Conservation (phyloP, 2,113 vertebrate species). For the Ceratotherium simum region DNA sequence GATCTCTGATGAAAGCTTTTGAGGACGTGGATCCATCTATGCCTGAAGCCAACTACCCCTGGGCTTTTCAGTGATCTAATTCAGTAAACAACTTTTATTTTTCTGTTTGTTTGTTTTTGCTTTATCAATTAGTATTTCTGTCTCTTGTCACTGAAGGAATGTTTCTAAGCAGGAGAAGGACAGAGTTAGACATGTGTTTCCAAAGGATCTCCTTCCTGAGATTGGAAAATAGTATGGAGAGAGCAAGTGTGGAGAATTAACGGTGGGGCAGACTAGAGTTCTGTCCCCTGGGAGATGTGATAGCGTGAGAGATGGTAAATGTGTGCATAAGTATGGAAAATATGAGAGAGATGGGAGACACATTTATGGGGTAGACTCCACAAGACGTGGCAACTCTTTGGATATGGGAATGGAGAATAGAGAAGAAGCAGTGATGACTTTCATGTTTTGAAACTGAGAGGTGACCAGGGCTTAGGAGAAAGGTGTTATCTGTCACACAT, state of each 20-base stretch:
- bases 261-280: accelerated
- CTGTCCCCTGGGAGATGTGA: accelerated
- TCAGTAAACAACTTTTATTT: neutral
- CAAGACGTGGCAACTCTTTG: neutral
- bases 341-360: neutral
- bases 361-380: neutral
- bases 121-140: neutral
- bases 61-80: neutral
- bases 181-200: neutral
- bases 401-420: neutral
- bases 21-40: neutral
- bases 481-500: neutral
- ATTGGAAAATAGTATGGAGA: neutral
- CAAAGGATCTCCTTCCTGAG: neutral
- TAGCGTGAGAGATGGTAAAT: neutral
- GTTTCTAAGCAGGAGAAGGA: neutral
- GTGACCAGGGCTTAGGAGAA: neutral
- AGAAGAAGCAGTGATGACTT: no score
- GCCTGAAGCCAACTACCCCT: neutral
- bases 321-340: neutral
- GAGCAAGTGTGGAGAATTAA: no score
- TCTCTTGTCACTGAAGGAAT: neutral
- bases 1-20: no score
- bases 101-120: neutral
- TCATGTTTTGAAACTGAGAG: neutral